These are phyloP conservation scores for Pachyramphus minor DNA, from an alignment of 2,113 vertebrate species.

Conservation along the genomic window DNA sequence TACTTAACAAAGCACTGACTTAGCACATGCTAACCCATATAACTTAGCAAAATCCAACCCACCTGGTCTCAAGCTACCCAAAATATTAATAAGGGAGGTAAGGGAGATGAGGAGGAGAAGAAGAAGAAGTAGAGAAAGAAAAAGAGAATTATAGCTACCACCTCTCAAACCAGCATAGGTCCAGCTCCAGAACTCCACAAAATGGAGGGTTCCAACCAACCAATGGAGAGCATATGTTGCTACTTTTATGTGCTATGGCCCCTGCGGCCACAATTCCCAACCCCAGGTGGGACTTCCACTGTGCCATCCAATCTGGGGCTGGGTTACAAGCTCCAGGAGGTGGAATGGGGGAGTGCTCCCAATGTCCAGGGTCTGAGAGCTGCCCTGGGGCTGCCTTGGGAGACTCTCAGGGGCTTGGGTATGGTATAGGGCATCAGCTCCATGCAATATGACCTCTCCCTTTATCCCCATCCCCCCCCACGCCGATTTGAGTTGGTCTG, in stretches of 20 bases:
- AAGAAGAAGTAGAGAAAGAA: background rate
- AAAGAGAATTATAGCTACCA: background rate
- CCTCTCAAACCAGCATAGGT: background rate
- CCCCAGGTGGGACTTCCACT: background rate
- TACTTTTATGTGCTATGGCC: background rate
- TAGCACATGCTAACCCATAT: background rate
- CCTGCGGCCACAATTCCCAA: background rate
- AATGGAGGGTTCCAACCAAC: background rate
- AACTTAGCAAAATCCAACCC: background rate
- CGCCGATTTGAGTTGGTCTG: background rate
- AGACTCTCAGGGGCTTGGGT: background rate
- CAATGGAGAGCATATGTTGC: background rate
- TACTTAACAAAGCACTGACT: background rate
- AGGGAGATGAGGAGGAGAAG: background rate
- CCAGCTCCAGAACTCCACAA: background rate
- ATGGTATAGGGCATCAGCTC: background rate
- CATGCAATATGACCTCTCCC: background rate
- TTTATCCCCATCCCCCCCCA: background rate
- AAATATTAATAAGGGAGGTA: background rate
- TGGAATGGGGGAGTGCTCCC: background rate
- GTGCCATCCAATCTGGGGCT: background rate
- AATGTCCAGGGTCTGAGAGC: background rate
- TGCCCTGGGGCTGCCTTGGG: background rate
- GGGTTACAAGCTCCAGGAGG: too few species aligned
- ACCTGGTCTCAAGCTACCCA: background rate